These are phyloP conservation scores for Harpalus rufipes DNA, from an alignment of 2,888 invertebrate species.

Conservation along the genomic window DNA sequence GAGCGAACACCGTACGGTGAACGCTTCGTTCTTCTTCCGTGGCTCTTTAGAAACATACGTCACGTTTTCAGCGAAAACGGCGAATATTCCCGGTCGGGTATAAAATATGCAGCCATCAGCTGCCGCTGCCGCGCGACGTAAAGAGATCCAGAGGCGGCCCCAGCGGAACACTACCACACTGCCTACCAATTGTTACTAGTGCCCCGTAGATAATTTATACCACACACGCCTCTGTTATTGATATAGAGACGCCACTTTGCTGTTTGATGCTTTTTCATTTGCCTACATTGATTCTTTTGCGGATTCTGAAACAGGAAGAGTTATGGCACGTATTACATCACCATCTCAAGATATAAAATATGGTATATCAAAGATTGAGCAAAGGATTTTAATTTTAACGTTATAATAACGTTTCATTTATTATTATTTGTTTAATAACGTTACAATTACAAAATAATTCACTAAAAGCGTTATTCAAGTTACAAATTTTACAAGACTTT, in stretches of 20 bases:
- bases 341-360: neutral
- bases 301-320: neutral
- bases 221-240: conserved; percentile 1
- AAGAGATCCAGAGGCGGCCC: conserved; percentile 47
- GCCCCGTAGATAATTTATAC: neutral
- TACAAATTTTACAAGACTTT: too few relatives aligned
- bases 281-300: neutral
- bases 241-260: neutral
- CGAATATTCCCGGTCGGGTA: conserved; percentile 55
- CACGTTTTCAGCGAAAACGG: conserved; percentile 59
- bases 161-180: conserved; percentile 25
- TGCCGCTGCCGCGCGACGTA: conserved; percentile 42
- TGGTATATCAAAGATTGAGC: neutral
- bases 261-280: neutral
- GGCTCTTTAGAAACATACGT: conserved; percentile 59
- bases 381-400: too few relatives aligned
- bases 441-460: too few relatives aligned
- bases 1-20: neutral
- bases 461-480: too few relatives aligned
- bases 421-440: too few relatives aligned
- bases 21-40: conserved; percentile 15
- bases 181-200: conserved; percentile 4
- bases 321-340: neutral
- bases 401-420: too few relatives aligned
- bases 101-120: conserved; percentile 65